Percentiles rank a stretch among this genome's conserved stretches.
Evolutionary conservation across 2,888 invertebrate species (phyloP).

Genomic region (Apomyelois bistriatella): DNA sequence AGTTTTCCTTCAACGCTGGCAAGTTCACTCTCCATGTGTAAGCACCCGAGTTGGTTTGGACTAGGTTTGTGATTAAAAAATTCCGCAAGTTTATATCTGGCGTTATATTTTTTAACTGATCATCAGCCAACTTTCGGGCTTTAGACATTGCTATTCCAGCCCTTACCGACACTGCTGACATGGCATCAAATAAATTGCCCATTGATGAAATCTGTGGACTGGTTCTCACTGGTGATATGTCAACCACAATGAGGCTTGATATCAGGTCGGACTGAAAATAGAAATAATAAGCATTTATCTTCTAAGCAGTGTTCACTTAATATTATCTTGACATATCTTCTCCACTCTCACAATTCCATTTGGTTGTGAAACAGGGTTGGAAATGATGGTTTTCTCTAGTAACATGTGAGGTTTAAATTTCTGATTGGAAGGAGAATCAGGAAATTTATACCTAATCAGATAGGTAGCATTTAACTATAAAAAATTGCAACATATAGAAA

Average conservation of each 20-base stretch:
- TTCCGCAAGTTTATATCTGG: constrained; percentile 82
- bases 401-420: too few relatives aligned
- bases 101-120: constrained; percentile 80
- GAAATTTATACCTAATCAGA: too few relatives aligned
- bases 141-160: constrained; percentile 83
- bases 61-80: constrained; percentile 92
- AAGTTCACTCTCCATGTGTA: constrained; percentile 92
- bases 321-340: background rate
- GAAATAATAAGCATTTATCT: background rate
- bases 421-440: too few relatives aligned
- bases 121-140: constrained; percentile 82
- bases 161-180: constrained; percentile 81
- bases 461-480: too few relatives aligned
- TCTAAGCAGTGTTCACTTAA: background rate
- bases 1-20: constrained; percentile 83
- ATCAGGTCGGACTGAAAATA: constrained; percentile 79
- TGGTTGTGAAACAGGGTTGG: too few relatives aligned
- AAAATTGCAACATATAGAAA: too few relatives aligned
- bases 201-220: constrained; percentile 82
- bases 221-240: constrained; percentile 84
- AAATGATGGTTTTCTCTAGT: too few relatives aligned
- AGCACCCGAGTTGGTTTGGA: constrained; percentile 81
- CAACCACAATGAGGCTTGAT: constrained; percentile 84
- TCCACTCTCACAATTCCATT: too few relatives aligned
- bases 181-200: constrained; percentile 82